Percentiles rank a stretch among this genome's conserved stretches.
Evolutionary conservation across 2,113 vertebrate species (phyloP).

Genomic region (Emydura subglobosa): DNA sequence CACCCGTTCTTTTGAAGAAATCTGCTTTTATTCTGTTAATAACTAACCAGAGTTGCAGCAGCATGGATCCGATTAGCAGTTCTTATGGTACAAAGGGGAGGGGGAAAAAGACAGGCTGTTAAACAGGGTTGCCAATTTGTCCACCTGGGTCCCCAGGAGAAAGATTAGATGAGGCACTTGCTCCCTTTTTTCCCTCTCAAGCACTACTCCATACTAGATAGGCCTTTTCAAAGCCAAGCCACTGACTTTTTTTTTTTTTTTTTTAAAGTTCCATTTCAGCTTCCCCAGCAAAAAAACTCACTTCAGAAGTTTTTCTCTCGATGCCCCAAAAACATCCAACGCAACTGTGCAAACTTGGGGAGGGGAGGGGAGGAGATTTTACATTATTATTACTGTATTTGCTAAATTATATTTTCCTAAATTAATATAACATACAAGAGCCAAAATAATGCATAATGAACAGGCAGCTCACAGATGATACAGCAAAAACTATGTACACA

Average conservation of each 20-base stretch:
- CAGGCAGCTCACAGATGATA: neutral
- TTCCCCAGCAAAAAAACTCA: neutral
- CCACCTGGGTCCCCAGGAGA: constrained; percentile 83
- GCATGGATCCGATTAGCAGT: constrained; percentile 88
- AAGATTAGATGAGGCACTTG: constrained; percentile 79
- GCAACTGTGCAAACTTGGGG: neutral
- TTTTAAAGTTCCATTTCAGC: constrained; percentile 52
- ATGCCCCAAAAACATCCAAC: constrained; percentile 20
- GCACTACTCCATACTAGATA: constrained; percentile 48
- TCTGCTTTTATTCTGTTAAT: constrained; percentile 87
- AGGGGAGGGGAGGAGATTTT: neutral
- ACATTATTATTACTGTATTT: constrained; percentile 28
- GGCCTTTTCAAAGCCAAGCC: constrained; percentile 68
- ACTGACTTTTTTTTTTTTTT: constrained; percentile 50
- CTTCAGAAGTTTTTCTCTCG: constrained; percentile 40
- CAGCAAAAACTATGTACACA: neutral
- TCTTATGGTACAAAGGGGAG: constrained; percentile 80
- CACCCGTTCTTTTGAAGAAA: constrained; percentile 84
- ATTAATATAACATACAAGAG: neutral
- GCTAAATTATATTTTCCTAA: constrained; percentile 15
- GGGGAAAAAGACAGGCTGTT: constrained; percentile 57
- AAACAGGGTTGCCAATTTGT: constrained; percentile 84
- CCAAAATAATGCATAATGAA: neutral
- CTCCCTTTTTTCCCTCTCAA: constrained; percentile 68
- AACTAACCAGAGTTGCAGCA: constrained; percentile 85